Evolutionary conservation across 2,113 vertebrate genomes (phyloP).

Genomic region (Mungos mungo): DNA sequence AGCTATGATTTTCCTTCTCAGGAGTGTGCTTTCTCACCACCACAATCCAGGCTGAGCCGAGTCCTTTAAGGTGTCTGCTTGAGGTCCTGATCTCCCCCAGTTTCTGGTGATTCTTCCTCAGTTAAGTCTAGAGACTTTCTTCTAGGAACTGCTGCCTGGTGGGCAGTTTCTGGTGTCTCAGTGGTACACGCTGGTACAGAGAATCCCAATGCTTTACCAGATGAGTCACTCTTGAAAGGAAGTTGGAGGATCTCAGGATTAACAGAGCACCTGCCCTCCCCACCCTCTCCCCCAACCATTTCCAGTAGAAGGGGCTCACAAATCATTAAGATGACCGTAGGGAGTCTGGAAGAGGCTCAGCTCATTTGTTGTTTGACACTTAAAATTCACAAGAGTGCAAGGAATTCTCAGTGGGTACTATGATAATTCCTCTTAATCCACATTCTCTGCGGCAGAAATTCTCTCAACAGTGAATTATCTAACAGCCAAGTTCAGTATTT

Average conservation of each 20-base stretch:
- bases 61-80: not conserved
- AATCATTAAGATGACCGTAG: not conserved
- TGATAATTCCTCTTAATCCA: not conserved
- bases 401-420: not conserved
- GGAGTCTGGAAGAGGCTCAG: not conserved
- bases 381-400: not conserved
- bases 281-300: not conserved
- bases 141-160: not conserved
- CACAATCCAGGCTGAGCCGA: not conserved
- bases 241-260: not conserved
- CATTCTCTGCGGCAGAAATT: not conserved
- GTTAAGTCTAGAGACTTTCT: not conserved
- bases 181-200: constrained; percentile 67
- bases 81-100: not conserved
- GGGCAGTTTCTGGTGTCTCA: constrained; percentile 26
- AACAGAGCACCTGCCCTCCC: too few species aligned
- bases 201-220: not conserved
- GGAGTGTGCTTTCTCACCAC: not conserved
- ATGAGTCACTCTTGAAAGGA: not conserved
- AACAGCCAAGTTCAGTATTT: not conserved
- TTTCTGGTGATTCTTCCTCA: not conserved
- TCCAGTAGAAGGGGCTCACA: not conserved
- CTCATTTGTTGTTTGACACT: constrained; percentile 2
- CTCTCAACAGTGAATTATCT: not conserved
- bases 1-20: not conserved